Base-by-base conservation (phyloP, 2,888 invertebrate genomes). In the Ophioninae sp. region DNA sequence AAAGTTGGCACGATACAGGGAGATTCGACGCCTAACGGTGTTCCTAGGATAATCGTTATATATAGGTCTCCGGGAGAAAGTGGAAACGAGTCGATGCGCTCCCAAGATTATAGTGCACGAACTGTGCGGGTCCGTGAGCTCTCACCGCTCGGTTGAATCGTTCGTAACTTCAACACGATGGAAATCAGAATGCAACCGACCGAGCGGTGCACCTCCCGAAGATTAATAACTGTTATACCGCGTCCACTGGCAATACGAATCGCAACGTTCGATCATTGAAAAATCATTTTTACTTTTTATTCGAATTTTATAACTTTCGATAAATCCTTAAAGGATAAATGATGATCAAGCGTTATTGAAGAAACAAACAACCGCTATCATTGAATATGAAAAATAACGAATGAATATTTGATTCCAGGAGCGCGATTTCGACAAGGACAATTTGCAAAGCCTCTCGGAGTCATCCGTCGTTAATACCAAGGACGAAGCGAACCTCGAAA, bases 1-100 rank as follows among this genome's bases (percentile, higher is more conserved):
- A 30, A 30, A 30, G 86, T 86, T 87, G 87, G 76, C 76, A 67
- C 70, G 68, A 73, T 50, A 68, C 59, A 81, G 75, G 80, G 64
- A 64, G 50, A 30, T 21, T 59, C 61, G 41, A 30, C 50, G 37
- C 41, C 62, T 72, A 69, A 39, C 39, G 70, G 69, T 64, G 75
- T 59, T 67, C 61, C 57, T 30, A 78, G 67, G 39, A n/a, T 62
- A 61, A 50, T 50, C 50, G 82, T 75, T 82, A 78, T 73, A 84
- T 82, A 78, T 73, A 84, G 87, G 87, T 87, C 88, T 85, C 81
- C 5, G 72, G 88, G 91, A 90, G 91, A 91, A 91, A 91, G 91
- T 88, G 87, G 87, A 89, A 90, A 87, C 87, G 30, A 30, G 85
- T 86, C 82, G 82, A 77, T 50, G 37, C 23, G 67, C 74, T 79